A percentile compares a stretch with the other conserved stretches of the same genome.
Evolutionary conservation across 2,797 vertebrate genomes (phyloP).

Genomic region (Antennarius maculatus): DNA sequence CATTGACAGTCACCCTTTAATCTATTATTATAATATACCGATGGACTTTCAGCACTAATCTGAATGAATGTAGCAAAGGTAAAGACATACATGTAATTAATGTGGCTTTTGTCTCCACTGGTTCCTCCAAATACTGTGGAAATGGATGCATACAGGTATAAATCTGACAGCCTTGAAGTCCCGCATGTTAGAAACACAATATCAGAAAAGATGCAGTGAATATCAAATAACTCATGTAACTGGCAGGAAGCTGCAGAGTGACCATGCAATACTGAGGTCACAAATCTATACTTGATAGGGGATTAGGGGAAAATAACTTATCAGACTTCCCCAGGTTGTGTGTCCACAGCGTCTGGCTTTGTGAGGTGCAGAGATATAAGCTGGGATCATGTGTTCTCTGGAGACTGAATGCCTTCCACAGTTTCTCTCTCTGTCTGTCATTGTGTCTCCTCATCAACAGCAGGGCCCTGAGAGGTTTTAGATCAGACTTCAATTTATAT

Average conservation of each 20-base stretch:
- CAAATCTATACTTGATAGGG: conserved; percentile 31
- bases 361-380: conserved; percentile 33
- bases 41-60: too few species aligned
- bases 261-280: conserved; percentile 15
- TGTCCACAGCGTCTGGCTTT: conserved; percentile 22
- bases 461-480: conserved; percentile 11
- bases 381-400: conserved; percentile 35
- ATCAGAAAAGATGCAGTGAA: conserved; percentile 2
- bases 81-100: too few species aligned
- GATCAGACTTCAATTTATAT: conserved; percentile 27
- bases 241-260: conserved; percentile 25
- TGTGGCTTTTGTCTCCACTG: too few species aligned
- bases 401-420: conserved; percentile 26
- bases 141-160: neutral
- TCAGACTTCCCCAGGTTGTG: conserved; percentile 35
- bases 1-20: too few species aligned
- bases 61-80: too few species aligned
- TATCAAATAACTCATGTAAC: conserved; percentile 7
- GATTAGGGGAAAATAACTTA: conserved; percentile 34
- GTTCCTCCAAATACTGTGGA: neutral
- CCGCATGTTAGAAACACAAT: neutral
- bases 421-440: conserved; percentile 53
- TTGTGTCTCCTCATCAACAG: conserved; percentile 40
- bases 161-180: neutral
- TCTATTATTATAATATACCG: too few species aligned